phyloP scores from a whole-genome alignment of 2,888 invertebrate genomes.

The Nomada fabriciana region DNA sequence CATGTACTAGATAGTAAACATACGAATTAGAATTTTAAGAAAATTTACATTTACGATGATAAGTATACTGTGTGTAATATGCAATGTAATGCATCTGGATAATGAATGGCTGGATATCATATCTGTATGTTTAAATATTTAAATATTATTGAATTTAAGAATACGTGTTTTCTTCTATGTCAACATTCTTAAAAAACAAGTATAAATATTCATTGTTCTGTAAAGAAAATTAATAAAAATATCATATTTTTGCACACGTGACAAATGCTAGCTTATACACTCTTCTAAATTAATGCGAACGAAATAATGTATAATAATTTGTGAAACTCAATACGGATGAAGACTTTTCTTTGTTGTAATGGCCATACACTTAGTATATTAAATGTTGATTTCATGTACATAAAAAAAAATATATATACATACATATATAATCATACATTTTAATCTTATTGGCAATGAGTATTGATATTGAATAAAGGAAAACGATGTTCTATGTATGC shows the following conservation, averaged over 20 bases:
- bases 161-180: slow-evolving; percentile 6
- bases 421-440: slow-evolving; percentile 5
- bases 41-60: slow-evolving; percentile 39
- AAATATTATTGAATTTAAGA: slow-evolving; percentile 14
- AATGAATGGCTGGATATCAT: slow-evolving; percentile 22
- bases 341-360: slow-evolving; percentile 36
- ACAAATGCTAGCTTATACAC: slow-evolving; percentile 45
- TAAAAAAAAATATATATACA: background rate
- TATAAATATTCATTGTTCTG: slow-evolving; percentile 49
- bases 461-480: slow-evolving; percentile 9
- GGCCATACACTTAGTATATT: slow-evolving; percentile 9
- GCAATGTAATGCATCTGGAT: slow-evolving; percentile 10
- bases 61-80: slow-evolving; percentile 37
- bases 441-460: slow-evolving; percentile 4
- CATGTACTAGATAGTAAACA: slow-evolving; percentile 54
- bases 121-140: slow-evolving; percentile 14
- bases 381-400: slow-evolving; percentile 30
- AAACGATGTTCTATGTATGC: slow-evolving; percentile 29
- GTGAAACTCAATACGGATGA: slow-evolving; percentile 28
- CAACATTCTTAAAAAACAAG: slow-evolving; percentile 11
- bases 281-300: slow-evolving; percentile 38
- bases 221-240: slow-evolving; percentile 52
- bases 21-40: slow-evolving; percentile 46
- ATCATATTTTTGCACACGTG: slow-evolving; percentile 58
- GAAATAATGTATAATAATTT: slow-evolving; percentile 12